phyloP scores from a whole-genome alignment of 2,113 vertebrate species.

The Lepus europaeus region DNA sequence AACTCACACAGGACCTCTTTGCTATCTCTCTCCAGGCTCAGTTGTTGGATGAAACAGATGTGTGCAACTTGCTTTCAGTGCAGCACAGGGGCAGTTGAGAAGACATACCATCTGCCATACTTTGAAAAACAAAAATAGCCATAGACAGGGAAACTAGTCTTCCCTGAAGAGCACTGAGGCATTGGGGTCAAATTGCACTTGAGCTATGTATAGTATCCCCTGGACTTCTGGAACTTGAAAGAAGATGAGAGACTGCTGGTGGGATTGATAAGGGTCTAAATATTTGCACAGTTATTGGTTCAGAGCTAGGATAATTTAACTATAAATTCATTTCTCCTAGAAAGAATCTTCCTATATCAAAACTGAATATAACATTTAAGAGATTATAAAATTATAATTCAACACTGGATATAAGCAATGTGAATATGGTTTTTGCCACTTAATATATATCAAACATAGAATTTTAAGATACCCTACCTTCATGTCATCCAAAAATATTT shows the following conservation, averaged over 20 bases:
- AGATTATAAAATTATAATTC: background rate
- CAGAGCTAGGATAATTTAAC: constrained; percentile 9
- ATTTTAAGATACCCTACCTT: background rate
- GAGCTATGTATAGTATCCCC: background rate
- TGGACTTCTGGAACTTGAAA: background rate
- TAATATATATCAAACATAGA: background rate
- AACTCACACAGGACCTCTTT: background rate
- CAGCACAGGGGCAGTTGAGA: background rate
- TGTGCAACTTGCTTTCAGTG: background rate
- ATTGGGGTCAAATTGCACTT: background rate
- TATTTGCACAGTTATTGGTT: background rate
- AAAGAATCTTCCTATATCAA: background rate
- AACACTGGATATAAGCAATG: background rate
- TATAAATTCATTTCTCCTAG: background rate
- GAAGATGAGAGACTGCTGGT: background rate
- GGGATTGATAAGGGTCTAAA: background rate
- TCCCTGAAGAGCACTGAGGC: background rate
- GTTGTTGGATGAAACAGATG: background rate
- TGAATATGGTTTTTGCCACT: background rate
- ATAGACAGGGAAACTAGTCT: background rate
- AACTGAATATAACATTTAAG: constrained; percentile 6
- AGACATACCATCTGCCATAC: background rate
- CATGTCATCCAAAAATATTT: background rate
- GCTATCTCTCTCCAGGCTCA: background rate
- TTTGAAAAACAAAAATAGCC: background rate